These are phyloP conservation scores for Penaeus indicus DNA, from an alignment of 1,140 invertebrate species.

Conservation along the genomic window DNA sequence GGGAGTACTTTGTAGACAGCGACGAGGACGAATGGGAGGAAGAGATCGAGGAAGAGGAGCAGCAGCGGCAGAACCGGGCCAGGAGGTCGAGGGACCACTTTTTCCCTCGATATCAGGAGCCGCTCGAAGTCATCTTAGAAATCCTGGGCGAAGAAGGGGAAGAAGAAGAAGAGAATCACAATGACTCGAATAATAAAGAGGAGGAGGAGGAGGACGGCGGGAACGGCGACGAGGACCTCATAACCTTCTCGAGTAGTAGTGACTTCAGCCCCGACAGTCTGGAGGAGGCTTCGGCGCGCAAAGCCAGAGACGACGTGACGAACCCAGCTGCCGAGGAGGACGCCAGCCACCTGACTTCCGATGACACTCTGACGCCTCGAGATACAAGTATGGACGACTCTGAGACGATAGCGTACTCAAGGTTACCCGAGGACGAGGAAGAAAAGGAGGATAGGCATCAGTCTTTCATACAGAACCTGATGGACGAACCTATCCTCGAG, in stretches of 20 bases:
- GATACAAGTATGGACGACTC: too few relatives aligned
- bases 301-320: neutral
- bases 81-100: neutral
- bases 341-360: too few relatives aligned
- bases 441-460: too few relatives aligned
- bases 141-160: conserved; percentile 54
- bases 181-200: neutral
- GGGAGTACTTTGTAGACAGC: neutral
- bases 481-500: neutral
- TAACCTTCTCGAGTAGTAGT: conserved; percentile 24
- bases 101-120: conserved; percentile 43
- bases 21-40: neutral
- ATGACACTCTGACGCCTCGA: too few relatives aligned
- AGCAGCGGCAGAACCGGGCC: neutral
- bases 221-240: neutral
- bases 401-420: too few relatives aligned
- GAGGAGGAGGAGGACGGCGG: neutral
- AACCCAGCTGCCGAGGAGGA: too few relatives aligned
- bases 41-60: neutral
- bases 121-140: conserved; percentile 52
- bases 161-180: neutral
- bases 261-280: conserved; percentile 6
- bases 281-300: neutral
- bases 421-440: too few relatives aligned
- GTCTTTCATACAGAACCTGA: neutral